A percentile compares a stretch with the other conserved stretches of the same genome.
phyloP scores from a whole-genome alignment of 1,140 invertebrate genomes.

The Notospermus geniculatus region DNA sequence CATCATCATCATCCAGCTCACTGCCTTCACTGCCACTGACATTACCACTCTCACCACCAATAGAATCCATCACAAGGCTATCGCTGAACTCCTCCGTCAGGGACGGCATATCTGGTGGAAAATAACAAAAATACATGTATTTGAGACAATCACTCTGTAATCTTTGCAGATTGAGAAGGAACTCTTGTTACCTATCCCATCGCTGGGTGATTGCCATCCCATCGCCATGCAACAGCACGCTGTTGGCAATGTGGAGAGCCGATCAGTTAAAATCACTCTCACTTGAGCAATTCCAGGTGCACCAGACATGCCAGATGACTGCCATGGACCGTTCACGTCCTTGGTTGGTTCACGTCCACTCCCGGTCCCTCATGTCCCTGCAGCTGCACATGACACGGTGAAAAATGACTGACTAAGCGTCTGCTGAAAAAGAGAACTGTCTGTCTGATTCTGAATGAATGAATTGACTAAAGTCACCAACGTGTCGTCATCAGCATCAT shows the following conservation, averaged over 20 bases:
- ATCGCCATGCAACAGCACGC: no score
- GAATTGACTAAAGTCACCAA: neutral
- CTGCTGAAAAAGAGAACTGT: neutral
- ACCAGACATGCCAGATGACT: no score
- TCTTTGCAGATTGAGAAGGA: no score
- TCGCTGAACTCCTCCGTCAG: neutral
- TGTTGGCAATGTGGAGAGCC: neutral
- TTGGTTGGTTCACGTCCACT: neutral
- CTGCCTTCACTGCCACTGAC: slow-evolving; percentile 38
- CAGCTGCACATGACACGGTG: no score
- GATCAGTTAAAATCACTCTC: neutral
- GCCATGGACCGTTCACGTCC: neutral
- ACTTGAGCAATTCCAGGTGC: no score
- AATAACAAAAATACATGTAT: no score
- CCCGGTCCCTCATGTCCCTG: neutral
- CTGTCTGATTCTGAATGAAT: neutral
- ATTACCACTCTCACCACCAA: slow-evolving; percentile 23
- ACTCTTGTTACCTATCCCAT: no score
- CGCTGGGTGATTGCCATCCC: no score
- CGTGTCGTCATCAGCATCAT: slow-evolving; percentile 26
- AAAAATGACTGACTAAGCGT: neutral
- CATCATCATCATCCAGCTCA: slow-evolving; percentile 38
- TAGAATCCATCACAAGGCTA: slow-evolving; percentile 22
- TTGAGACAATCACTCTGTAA: no score
- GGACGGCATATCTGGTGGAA: neutral